These are phyloP conservation scores for Mya arenaria DNA, from an alignment of 1,140 invertebrate genomes.

Conservation along the genomic window DNA sequence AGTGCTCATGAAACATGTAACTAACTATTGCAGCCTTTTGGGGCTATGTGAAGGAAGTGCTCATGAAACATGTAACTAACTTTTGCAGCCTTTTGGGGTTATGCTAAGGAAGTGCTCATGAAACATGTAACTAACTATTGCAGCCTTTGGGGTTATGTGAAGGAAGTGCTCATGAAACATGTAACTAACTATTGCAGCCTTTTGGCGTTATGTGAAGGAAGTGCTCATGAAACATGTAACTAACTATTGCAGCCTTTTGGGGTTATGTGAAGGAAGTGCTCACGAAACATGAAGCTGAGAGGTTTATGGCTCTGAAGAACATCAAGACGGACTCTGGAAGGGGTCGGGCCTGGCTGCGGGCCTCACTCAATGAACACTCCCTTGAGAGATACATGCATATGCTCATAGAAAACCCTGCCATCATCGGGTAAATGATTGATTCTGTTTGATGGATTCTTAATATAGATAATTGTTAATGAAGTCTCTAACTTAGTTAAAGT, in stretches of 20 bases:
- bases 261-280: slow-evolving; percentile 84
- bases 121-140: too few species aligned
- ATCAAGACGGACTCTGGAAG: slow-evolving; percentile 91
- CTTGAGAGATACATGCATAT: slow-evolving; percentile 91
- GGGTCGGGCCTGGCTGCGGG: slow-evolving; percentile 92
- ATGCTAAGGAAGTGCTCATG: too few species aligned
- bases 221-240: too few species aligned
- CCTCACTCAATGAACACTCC: slow-evolving; percentile 93
- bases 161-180: slow-evolving; percentile 89
- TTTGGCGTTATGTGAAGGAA: too few species aligned
- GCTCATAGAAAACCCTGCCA: slow-evolving; percentile 86
- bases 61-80: too few species aligned
- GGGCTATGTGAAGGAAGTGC: too few species aligned
- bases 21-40: too few species aligned
- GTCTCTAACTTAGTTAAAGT: neutral
- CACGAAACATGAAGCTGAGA: slow-evolving; percentile 92
- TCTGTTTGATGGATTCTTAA: too few species aligned
- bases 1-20: too few species aligned
- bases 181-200: too few species aligned
- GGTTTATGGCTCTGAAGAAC: slow-evolving; percentile 90
- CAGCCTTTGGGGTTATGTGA: slow-evolving; percentile 81
- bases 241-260: slow-evolving; percentile 81
- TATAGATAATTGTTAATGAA: neutral
- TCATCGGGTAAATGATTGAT: slow-evolving; percentile 83
- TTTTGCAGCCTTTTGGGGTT: too few species aligned